Conservation (phyloP, 2,797 vertebrate species). For the Gephyroberyx darwinii region DNA sequence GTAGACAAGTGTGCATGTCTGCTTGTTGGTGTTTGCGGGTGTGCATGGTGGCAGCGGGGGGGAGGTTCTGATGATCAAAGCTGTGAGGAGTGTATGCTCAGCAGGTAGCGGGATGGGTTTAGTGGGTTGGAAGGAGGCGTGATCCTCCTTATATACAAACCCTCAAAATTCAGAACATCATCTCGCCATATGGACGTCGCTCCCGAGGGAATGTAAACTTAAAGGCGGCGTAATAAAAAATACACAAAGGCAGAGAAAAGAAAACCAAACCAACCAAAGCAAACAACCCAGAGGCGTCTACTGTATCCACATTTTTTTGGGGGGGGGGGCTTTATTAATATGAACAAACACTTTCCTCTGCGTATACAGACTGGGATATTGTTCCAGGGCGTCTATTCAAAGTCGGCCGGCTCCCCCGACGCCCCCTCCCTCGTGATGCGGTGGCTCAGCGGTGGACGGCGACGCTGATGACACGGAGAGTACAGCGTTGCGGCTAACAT, state of each 20-base stretch:
- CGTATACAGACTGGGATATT: slow-evolving; percentile 45
- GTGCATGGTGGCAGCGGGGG: slow-evolving; percentile 14
- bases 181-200: slow-evolving; percentile 58
- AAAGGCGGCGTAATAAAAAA: slow-evolving; percentile 13
- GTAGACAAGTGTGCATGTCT: not conserved
- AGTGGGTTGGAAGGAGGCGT: slow-evolving; percentile 51
- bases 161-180: slow-evolving; percentile 54
- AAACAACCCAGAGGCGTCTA: slow-evolving; percentile 51
- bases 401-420: slow-evolving; percentile 44
- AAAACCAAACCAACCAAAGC: slow-evolving; percentile 42
- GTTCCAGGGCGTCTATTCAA: slow-evolving; percentile 51
- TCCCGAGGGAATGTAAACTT: slow-evolving; percentile 40
- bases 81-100: slow-evolving; percentile 58
- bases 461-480: slow-evolving; percentile 35
- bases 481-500: slow-evolving; percentile 35
- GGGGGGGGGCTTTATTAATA: slow-evolving; percentile 48
- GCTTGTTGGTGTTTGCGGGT: slow-evolving; percentile 9
- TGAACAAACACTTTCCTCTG: slow-evolving; percentile 57
- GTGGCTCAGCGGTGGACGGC: slow-evolving; percentile 41
- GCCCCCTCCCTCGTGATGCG: slow-evolving; percentile 22
- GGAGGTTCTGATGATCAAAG: slow-evolving; percentile 63
- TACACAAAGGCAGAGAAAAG: slow-evolving; percentile 17
- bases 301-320: not conserved
- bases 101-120: slow-evolving; percentile 59
- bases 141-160: slow-evolving; percentile 53